Evolutionary conservation across 2,888 invertebrate species (phyloP), one percentile per base, ranked within the genome.

Genomic region (Dryobotodes eremita): DNA sequence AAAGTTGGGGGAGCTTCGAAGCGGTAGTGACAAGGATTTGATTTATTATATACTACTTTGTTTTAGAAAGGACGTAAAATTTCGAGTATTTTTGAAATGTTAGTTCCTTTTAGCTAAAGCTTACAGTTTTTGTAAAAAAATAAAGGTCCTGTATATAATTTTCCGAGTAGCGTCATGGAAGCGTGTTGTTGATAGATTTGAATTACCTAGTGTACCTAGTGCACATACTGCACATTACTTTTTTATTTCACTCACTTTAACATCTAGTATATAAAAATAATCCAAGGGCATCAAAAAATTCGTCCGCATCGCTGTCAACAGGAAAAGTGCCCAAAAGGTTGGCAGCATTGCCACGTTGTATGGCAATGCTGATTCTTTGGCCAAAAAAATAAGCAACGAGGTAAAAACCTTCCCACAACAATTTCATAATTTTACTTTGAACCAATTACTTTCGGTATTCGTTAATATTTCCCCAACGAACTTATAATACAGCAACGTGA

Each of bases 401-500:
- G 17, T 20, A 31, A 17, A 59, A 53, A 50, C 65, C 6, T 31
- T 64, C n/a, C 15, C 15, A 26, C 7, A 36, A 65, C 15, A 55
- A 61, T 69, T 76, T 13, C 42, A 66, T 70, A n/a, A 66, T n/a
- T 57, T 76, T 69, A 57, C 75, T n/a, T 50, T 53, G 42, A 70
- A 66, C 23, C 55, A 79, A 83, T 79, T 77, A 81, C 59, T 77
- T 84, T 73, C 53, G 31, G 53, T 65, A 73, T 62, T 76, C 42
- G 64, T 65, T 77, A 76, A 72, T 76, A 82, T 74, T 77, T 79
- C 69, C 64, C 48, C 71, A 76, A 76, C 73, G 42, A 76, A 84
- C 73, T 72, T 62, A 82, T 76, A 71, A 76, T 55, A 79, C 71
- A 76, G 69, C 71, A 78, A 74, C 66, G 75, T 74, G 75, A 82